Percentiles rank a stretch among this genome's conserved stretches.
Conservation (phyloP, 1,140 invertebrate genomes). For the Dryas iulia region DNA sequence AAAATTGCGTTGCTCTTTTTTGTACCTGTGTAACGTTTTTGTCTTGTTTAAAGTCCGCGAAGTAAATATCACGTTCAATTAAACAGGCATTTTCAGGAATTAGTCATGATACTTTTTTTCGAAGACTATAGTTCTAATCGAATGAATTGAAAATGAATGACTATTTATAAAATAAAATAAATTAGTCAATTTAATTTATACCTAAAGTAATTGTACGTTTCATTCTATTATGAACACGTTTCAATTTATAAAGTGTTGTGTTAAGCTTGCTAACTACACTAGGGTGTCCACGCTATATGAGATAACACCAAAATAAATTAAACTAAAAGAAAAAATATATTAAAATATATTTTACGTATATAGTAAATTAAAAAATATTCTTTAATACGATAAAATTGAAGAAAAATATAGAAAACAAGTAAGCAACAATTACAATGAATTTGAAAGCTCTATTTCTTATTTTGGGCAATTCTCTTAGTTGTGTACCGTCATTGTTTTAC, state of each 20-base stretch:
- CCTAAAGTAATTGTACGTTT: neutral
- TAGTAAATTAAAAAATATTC: too few species aligned
- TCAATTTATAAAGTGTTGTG: neutral
- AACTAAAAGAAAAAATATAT: too few species aligned
- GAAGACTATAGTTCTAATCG: neutral
- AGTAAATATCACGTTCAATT: neutral
- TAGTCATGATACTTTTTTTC: neutral
- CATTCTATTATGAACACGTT: neutral
- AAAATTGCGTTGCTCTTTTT: constrained; percentile 15
- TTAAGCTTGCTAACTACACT: neutral
- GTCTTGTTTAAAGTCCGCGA: neutral
- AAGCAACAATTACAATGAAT: too few species aligned
- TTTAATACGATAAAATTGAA: too few species aligned
- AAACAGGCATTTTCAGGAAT: neutral
- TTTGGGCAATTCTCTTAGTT: too few species aligned
- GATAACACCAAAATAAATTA: neutral
- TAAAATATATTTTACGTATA: too few species aligned
- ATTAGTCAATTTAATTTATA: too few species aligned
- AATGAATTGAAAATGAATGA: neutral
- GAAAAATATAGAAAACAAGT: too few species aligned
- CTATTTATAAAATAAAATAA: too few species aligned
- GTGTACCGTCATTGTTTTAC: neutral
- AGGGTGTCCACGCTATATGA: neutral
- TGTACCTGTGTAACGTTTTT: neutral
- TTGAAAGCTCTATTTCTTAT: too few species aligned